phyloP scores from a whole-genome alignment of 2,113 vertebrate genomes.

The Dissostichus mawsoni region DNA sequence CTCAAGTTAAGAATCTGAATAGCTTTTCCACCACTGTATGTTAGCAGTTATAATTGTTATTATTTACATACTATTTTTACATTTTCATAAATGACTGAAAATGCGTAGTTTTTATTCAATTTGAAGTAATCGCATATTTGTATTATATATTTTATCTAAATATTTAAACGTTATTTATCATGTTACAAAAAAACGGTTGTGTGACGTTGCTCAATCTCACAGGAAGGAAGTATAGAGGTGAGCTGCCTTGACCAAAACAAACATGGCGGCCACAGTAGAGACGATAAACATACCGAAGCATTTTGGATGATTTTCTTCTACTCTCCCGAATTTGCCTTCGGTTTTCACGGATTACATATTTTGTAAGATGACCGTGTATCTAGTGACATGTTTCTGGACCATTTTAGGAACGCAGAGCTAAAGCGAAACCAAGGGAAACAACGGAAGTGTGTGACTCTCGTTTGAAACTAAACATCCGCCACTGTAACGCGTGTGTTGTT shows the following conservation, averaged over 20 bases:
- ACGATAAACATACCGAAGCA: neutral
- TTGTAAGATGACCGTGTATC: neutral
- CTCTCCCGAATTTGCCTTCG: neutral
- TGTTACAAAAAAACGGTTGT: neutral
- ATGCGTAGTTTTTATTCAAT: neutral
- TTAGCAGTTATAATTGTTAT: neutral
- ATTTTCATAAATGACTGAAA: neutral
- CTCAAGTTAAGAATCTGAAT: no score
- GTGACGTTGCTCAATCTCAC: neutral
- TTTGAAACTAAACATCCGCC: constrained; percentile 81
- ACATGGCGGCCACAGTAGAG: constrained; percentile 53
- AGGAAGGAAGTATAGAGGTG: constrained; percentile 1
- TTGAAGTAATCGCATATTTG: neutral
- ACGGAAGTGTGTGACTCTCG: constrained; percentile 47
- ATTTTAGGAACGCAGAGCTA: neutral
- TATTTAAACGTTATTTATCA: neutral
- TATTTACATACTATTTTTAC: neutral
- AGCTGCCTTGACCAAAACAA: constrained; percentile 66
- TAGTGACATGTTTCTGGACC: fast-evolving
- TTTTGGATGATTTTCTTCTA: neutral
- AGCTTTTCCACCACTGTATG: no score
- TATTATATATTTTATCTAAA: neutral
- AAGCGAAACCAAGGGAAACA: constrained; percentile 26
- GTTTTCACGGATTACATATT: fast-evolving
- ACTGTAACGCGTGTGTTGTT: constrained; percentile 50